Percentiles rank a stretch among this genome's conserved stretches.
phyloP scores from a whole-genome alignment of 1,140 invertebrate genomes.

The Drosophila willistoni region DNA sequence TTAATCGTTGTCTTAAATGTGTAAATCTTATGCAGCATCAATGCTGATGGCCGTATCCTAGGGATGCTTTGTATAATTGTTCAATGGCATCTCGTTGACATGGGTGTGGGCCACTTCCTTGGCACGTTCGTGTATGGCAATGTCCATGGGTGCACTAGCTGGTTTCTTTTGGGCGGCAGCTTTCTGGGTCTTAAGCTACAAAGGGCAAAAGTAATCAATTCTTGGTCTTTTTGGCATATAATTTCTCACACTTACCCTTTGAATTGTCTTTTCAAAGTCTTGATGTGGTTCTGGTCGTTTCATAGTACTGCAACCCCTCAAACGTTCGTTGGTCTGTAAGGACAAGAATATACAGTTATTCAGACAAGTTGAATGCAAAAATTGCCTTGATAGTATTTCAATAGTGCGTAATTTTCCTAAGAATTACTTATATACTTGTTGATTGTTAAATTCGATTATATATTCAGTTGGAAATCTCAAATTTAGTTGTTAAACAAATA shows the following conservation, averaged over 20 bases:
- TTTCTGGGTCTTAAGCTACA: constrained; percentile 80
- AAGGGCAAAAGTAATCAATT: not conserved
- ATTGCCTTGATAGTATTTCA: too few relatives aligned
- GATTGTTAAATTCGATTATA: too few relatives aligned
- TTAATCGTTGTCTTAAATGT: constrained; percentile 15
- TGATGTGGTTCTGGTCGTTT: constrained; percentile 79
- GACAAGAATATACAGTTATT: constrained; percentile 10
- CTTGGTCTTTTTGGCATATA: not conserved
- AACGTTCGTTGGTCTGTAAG: constrained; percentile 66
- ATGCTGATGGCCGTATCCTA: constrained; percentile 76
- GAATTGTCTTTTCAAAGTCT: constrained; percentile 82
- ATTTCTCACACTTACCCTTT: constrained; percentile 68
- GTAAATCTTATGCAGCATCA: constrained; percentile 68
- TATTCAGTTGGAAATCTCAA: too few relatives aligned
- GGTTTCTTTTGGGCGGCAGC: constrained; percentile 74
- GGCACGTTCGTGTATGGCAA: constrained; percentile 72
- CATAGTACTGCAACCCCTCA: constrained; percentile 75
- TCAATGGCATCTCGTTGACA: constrained; percentile 76
- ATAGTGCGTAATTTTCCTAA: too few relatives aligned
- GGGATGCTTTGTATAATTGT: constrained; percentile 82
- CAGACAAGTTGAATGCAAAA: too few relatives aligned
- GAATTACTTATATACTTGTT: too few relatives aligned
- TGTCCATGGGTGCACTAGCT: constrained; percentile 67
- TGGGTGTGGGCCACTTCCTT: constrained; percentile 74
- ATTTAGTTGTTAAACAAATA: too few relatives aligned